These are phyloP conservation scores for Drosophila lutescens DNA, from an alignment of 2,888 invertebrate genomes.

Conservation along the genomic window DNA sequence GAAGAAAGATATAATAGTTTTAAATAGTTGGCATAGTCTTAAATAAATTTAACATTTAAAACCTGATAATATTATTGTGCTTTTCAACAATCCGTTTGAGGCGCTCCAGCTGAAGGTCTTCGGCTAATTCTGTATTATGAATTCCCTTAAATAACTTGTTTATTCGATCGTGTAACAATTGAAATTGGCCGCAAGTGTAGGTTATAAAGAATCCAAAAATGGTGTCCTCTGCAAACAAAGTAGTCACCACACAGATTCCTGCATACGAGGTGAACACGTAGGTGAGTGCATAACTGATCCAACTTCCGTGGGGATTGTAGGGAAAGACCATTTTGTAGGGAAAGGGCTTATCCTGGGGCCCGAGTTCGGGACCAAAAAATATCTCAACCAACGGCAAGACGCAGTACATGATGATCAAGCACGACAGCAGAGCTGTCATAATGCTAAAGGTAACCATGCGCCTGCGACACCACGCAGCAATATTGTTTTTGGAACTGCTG, in stretches of 20 bases:
- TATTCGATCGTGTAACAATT: slow-evolving; percentile 79
- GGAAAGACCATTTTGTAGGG: slow-evolving; percentile 84
- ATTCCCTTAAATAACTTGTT: slow-evolving; percentile 51
- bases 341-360: slow-evolving; percentile 76
- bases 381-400: slow-evolving; percentile 80
- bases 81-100: slow-evolving; percentile 71
- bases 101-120: slow-evolving; percentile 35
- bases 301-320: slow-evolving; percentile 76
- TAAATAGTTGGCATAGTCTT: background rate
- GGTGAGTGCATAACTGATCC: slow-evolving; percentile 76
- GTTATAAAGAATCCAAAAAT: slow-evolving; percentile 83
- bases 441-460: slow-evolving; percentile 79
- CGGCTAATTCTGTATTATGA: background rate
- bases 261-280: slow-evolving; percentile 83
- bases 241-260: slow-evolving; percentile 83
- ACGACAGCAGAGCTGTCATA: slow-evolving; percentile 79
- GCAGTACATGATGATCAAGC: slow-evolving; percentile 83
- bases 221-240: slow-evolving; percentile 83
- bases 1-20: background rate
- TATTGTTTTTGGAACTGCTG: slow-evolving; percentile 45
- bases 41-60: too few species aligned
- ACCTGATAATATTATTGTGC: slow-evolving; percentile 80
- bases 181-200: slow-evolving; percentile 83
- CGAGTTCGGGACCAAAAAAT: slow-evolving; percentile 46
- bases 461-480: slow-evolving; percentile 72